Base-by-base conservation (phyloP, 2,113 vertebrate genomes). In the Podarcis raffonei region DNA sequence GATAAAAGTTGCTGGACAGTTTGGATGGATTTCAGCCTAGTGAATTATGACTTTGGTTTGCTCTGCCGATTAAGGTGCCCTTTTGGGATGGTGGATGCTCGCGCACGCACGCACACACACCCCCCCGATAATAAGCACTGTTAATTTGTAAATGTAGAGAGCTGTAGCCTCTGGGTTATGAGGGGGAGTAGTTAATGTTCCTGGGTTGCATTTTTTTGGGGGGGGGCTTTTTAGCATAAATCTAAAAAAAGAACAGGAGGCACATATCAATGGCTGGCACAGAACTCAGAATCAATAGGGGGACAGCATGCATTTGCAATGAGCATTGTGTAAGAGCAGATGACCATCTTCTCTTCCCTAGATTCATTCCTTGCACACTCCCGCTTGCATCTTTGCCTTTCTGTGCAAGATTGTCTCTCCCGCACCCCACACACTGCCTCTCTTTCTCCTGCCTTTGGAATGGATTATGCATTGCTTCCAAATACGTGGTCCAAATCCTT, bases 41-140 rank as follows among this genome's bases (percentile, higher is more conserved):
- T 35, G 69, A 91, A 94, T 80, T 92, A 79, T 89, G 94, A 94
- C 86, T 96, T 92, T 81, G 92, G 94, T 93, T 90, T 91, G 71
- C 90, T 76, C 83, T 91, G 89, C 25, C 77, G 89, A 65, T 88
- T 81, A 84, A 89, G 59, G 69, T 87, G 4, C 39, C 85, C 18
- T 30, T 83, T 27, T 74, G 83, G 84, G 92, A 87, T 75, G 87
- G 90, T 77, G 86, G 75, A 71, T 23, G 1, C 75, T 18, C 91
- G 32, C 90, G 0, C 42, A 1, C 42, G 0, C 42, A 48, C 8
- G 2, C 48, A 53, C 72, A 22, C 90, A 42, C 90, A 8, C 62
- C 35, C 5, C 1, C 13, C 23, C 53, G n/a, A 1, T 20, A 16
- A n/a, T 35, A 69, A 62, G 62, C 39, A 25, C 35, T 20, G 7